phyloP scores from a whole-genome alignment of 2,797 vertebrate species.

The Setipinna tenuifilis region DNA sequence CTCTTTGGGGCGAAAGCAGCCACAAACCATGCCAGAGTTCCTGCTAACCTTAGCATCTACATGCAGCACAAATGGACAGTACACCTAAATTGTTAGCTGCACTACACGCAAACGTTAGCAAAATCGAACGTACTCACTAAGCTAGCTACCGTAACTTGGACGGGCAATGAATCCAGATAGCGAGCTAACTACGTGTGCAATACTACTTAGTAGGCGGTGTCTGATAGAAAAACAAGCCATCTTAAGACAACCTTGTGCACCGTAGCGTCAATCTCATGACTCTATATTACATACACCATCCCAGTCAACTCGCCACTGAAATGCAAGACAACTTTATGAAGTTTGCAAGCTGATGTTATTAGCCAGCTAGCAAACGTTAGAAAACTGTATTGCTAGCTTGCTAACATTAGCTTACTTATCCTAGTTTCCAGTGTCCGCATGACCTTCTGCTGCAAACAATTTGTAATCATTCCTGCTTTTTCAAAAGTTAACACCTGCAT shows the following conservation, averaged over 20 bases:
- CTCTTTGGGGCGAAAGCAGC: not conserved
- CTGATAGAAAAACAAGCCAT: constrained; percentile 21
- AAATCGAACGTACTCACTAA: not conserved
- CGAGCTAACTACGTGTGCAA: constrained; percentile 29
- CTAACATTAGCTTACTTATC: constrained; percentile 57
- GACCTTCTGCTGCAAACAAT: constrained; percentile 2
- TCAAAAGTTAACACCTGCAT: not conserved
- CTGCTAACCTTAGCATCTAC: not conserved
- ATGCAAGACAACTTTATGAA: not conserved
- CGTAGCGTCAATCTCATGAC: not conserved
- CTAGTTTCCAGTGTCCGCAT: not conserved
- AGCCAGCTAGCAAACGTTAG: constrained; percentile 27
- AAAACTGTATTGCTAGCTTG: constrained; percentile 23
- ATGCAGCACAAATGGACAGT: not conserved
- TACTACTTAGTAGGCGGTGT: constrained; percentile 22
- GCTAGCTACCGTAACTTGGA: constrained; percentile 20
- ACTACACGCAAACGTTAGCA: constrained; percentile 18
- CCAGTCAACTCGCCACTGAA: not conserved
- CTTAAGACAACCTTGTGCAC: not conserved
- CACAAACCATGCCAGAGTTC: not conserved
- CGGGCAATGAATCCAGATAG: constrained; percentile 15
- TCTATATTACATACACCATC: constrained; percentile 13
- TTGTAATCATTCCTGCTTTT: not conserved
- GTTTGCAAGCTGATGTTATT: constrained; percentile 54
- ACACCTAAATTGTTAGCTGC: not conserved